A percentile compares a stretch with the other conserved stretches of the same genome.
Conservation (phyloP, 2,797 vertebrate species). For the Leptatherina wallacei region DNA sequence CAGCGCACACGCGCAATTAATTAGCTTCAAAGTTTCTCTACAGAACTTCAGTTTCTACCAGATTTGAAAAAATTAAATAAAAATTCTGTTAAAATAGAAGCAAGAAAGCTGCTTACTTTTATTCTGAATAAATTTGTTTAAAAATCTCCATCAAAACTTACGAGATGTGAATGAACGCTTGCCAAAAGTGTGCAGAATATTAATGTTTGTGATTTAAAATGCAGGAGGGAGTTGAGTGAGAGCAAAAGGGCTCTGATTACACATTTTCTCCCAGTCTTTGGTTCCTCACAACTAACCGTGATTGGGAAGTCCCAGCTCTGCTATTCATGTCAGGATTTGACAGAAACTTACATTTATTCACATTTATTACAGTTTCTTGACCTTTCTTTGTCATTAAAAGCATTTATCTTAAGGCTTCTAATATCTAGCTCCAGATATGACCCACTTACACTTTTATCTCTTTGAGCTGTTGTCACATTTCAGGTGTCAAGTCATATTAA, state of each 20-base stretch:
- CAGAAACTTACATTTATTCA: background rate
- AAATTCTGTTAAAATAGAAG: background rate
- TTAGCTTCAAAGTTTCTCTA: slow-evolving; percentile 3
- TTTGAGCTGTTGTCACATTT: background rate
- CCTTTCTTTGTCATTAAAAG: background rate
- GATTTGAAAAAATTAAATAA: background rate
- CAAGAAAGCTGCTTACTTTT: slow-evolving; percentile 33
- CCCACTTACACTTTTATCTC: background rate
- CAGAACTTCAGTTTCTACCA: background rate
- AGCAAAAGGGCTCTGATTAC: slow-evolving; percentile 10
- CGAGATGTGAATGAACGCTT: slow-evolving; percentile 43
- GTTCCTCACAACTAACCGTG: background rate
- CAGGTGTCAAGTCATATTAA: background rate
- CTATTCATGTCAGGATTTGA: background rate
- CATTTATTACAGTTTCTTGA: no score
- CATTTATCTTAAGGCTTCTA: background rate
- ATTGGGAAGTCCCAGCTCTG: background rate
- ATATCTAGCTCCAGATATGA: background rate
- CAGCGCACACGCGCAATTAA: slow-evolving; percentile 9
- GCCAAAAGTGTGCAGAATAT: slow-evolving; percentile 26
- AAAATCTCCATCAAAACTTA: slow-evolving; percentile 34
- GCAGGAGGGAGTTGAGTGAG: slow-evolving; percentile 24
- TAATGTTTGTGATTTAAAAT: slow-evolving; percentile 49
- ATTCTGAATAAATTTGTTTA: slow-evolving; percentile 29
- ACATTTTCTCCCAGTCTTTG: slow-evolving; percentile 5